These are phyloP conservation scores for Schizaphis graminum DNA, from an alignment of 2,888 invertebrate genomes.

Conservation along the genomic window DNA sequence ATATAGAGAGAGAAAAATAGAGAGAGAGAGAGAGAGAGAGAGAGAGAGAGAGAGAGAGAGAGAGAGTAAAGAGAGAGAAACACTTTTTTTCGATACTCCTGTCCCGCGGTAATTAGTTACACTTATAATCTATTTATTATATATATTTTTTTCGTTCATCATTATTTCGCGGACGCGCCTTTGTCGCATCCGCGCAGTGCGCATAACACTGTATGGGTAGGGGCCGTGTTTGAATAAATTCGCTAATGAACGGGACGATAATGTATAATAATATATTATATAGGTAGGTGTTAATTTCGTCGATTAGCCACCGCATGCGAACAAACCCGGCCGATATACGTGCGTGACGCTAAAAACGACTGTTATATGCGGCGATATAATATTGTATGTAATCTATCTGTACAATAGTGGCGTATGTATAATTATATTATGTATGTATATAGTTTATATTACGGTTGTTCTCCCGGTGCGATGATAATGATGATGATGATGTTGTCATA, in stretches of 20 bases:
- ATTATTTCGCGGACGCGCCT: constrained; percentile 1
- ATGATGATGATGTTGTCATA: neutral
- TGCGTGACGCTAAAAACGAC: constrained; percentile 45
- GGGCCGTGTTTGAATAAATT: constrained; percentile 40
- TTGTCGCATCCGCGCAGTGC: neutral
- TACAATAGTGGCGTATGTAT: neutral
- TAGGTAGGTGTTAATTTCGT: constrained; percentile 36
- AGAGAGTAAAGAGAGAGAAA: too few species aligned
- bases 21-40: too few species aligned
- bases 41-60: too few species aligned
- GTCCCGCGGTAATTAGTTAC: constrained; percentile 61
- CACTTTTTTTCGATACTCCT: constrained; percentile 3
- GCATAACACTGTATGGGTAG: neutral
- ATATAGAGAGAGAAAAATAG: neutral
- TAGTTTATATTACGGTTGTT: neutral
- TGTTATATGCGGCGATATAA: constrained; percentile 4
- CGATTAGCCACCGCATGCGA: constrained; percentile 16
- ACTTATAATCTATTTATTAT: constrained; percentile 31
- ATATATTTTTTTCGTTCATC: neutral
- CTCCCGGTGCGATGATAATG: neutral
- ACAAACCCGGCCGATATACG: constrained; percentile 27
- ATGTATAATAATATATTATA: neutral
- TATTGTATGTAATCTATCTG: neutral
- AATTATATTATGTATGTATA: neutral
- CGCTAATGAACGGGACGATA: constrained; percentile 23